phyloP scores from a whole-genome alignment of 1,140 invertebrate genomes.

The Caenorhabditis remanei region DNA sequence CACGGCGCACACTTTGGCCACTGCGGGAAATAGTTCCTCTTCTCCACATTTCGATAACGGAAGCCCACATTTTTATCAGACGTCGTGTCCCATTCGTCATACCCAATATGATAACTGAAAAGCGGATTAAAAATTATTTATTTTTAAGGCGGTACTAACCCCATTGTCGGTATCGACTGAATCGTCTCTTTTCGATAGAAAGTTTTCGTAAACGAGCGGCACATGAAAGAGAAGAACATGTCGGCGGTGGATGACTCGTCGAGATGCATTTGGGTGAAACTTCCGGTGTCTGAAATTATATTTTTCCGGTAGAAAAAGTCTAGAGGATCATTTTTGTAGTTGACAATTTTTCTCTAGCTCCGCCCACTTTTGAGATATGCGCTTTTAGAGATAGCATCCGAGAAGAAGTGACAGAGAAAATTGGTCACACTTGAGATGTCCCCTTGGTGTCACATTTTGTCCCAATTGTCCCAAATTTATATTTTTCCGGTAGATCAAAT shows the following conservation, averaged over 20 bases:
- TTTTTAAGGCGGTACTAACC: neutral
- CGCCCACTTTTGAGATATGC: neutral
- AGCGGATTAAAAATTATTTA: slow-evolving; percentile 22
- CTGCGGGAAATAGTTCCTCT: slow-evolving; percentile 69
- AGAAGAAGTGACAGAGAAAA: too few relatives aligned
- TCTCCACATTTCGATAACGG: slow-evolving; percentile 69
- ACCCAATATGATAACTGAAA: slow-evolving; percentile 57
- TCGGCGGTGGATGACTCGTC: slow-evolving; percentile 46
- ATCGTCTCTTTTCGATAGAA: slow-evolving; percentile 59
- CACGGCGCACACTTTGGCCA: slow-evolving; percentile 68
- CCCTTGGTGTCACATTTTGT: too few relatives aligned
- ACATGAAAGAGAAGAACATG: slow-evolving; percentile 70
- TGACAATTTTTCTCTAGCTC: neutral
- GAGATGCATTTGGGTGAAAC: slow-evolving; percentile 61
- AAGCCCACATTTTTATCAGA: slow-evolving; percentile 69
- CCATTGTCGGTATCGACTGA: slow-evolving; percentile 63
- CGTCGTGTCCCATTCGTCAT: slow-evolving; percentile 68
- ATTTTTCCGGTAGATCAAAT: too few relatives aligned
- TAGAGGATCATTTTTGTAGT: neutral
- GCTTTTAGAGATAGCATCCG: too few relatives aligned
- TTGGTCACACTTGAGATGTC: too few relatives aligned
- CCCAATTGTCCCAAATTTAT: too few relatives aligned
- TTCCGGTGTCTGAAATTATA: slow-evolving; percentile 64
- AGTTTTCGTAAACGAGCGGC: slow-evolving; percentile 67
- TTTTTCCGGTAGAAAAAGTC: neutral